Evolutionary conservation across 2,113 vertebrate genomes (phyloP), one percentile per base, ranked within the genome.

Genomic region (Hydropotes inermis): DNA sequence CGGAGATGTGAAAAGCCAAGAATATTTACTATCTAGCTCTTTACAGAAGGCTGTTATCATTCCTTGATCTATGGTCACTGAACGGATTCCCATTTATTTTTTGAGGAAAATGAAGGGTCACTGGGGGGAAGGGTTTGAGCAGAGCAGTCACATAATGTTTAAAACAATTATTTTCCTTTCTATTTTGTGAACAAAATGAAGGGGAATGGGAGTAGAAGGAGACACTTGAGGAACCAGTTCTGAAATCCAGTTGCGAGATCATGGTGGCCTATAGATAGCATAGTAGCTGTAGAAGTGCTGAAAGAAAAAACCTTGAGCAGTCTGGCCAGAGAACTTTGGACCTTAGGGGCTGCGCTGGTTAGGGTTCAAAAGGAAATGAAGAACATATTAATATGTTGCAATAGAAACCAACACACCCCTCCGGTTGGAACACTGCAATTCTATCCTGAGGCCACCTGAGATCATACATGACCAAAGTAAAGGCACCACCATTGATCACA

Each of bases 311-410:
- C 5, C 12, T 55, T 83, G 30, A 61, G 30, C 15, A 16, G 14
- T 15, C 7, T 57, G 30, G 8, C 36, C 1, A 55, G 2, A 57
- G 25, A 87, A 19, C 27, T 67, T 19, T 45, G 19, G 2, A 39
- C 52, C 14, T 17, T 16, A 47, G 33, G 3, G 9, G 28, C 7
- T 10, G 9, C 5, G 47, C 2, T 9, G 14, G 3, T 27, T 23
- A 33, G 9, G 15, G 1, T 28, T 87, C 87, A 27, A 25, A 47
- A 30, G 3, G 58, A 57, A 78, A 50, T 21, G 30, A 81, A 1
- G 13, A 47, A 7, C 14, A 5, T 28, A 25, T 11, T 28, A 30
- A 74, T 27, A 4, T 88, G 50, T 74, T 79, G 27, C 30, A 47
- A 3, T 16, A 19, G 47, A 84, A 74, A 47, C 3, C 55, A 60